A percentile compares a stretch with the other conserved stretches of the same genome.
Conservation (phyloP, 2,113 vertebrate genomes). For the Penelope pileata region DNA sequence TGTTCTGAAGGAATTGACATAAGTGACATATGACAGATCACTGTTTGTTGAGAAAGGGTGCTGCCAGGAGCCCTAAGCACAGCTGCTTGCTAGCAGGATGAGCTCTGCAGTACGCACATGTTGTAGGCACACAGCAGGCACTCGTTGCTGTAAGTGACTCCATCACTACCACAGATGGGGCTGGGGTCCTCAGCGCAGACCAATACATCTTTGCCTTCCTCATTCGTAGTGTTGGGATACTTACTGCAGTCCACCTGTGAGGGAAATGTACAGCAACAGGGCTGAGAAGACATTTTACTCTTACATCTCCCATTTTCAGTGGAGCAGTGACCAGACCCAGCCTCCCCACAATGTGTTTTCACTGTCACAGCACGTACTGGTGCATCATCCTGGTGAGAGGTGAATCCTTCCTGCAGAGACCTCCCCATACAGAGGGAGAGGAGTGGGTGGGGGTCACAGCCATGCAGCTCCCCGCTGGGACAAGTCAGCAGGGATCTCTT, state of each 20-base stretch:
- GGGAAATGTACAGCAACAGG: neutral
- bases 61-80: neutral
- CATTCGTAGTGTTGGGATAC: neutral
- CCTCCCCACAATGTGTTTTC: neutral
- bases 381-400: neutral
- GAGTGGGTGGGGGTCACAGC: neutral
- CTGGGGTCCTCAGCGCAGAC: neutral
- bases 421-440: neutral
- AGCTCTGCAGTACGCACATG: neutral
- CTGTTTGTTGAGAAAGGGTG: neutral
- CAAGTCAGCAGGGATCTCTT: neutral
- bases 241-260: conserved; percentile 58
- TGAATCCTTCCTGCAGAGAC: neutral
- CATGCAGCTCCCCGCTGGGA: too few species aligned
- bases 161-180: neutral
- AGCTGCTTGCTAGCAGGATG: neutral
- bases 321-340: too few species aligned
- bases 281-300: fast-evolving
- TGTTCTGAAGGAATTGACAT: neutral
- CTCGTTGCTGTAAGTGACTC: conserved; percentile 11
- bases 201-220: neutral
- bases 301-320: fast-evolving
- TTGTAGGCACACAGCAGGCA: conserved; percentile 56
- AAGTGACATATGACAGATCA: neutral
- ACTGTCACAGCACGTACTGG: neutral